These are phyloP conservation scores for Lytechinus pictus DNA, from an alignment of 35 echinoderm and acorn worm genomes.

Conservation along the genomic window DNA sequence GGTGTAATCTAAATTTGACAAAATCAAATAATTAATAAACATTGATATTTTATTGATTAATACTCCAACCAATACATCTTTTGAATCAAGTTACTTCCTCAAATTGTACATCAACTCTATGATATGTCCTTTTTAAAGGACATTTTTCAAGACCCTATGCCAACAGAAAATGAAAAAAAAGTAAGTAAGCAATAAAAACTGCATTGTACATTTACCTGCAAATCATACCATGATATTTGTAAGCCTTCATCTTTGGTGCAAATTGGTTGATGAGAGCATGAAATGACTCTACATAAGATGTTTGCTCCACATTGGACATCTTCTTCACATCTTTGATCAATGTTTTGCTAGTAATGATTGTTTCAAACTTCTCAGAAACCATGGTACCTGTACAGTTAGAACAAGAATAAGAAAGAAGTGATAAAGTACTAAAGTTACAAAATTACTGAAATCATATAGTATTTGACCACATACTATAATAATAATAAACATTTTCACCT, in stretches of 20 bases:
- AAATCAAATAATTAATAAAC: neutral
- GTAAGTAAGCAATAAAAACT: neutral
- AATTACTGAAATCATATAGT: too few relatives aligned
- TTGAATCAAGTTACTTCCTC: neutral
- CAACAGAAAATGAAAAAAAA: neutral
- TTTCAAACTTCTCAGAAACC: conserved; percentile 54
- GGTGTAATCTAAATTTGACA: conserved; percentile 36
- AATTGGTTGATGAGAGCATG: conserved; percentile 66
- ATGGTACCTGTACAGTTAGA: conserved; percentile 48
- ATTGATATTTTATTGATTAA: neutral
- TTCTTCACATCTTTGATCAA: conserved; percentile 54
- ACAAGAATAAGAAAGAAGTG: too few relatives aligned
- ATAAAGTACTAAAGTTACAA: too few relatives aligned
- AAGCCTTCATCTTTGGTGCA: conserved; percentile 66
- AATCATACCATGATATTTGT: conserved; percentile 63
- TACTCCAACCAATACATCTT: neutral
- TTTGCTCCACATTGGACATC: conserved; percentile 61
- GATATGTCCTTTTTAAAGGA: too few relatives aligned
- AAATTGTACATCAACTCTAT: neutral
- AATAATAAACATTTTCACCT: too few relatives aligned
- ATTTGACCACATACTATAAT: too few relatives aligned
- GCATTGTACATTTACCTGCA: conserved; percentile 55
- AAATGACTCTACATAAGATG: conserved; percentile 66
- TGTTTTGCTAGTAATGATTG: conserved; percentile 36
- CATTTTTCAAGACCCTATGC: too few relatives aligned